Evolutionary conservation across 2,888 invertebrate species (phyloP).

Genomic region (Agrotis exclamationis): DNA sequence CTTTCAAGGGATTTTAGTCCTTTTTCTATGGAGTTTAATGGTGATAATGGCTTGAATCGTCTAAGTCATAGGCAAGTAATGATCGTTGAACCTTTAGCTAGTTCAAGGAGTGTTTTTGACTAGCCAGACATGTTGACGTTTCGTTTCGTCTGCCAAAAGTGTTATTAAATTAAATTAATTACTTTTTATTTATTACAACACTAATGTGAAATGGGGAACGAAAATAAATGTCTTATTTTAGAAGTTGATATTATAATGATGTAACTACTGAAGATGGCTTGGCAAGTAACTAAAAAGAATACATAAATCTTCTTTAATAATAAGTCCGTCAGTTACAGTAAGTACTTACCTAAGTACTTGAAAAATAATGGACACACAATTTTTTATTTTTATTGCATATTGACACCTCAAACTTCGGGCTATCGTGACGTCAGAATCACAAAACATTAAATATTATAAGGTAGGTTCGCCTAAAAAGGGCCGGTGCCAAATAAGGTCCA

Average conservation of each 20-base stretch:
- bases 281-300: constrained; percentile 11
- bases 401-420: too few relatives aligned
- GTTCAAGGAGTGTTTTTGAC: constrained; percentile 57
- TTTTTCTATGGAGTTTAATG: rapidly evolving
- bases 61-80: constrained; percentile 17
- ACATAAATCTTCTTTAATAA: too few relatives aligned
- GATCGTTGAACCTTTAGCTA: constrained; percentile 53
- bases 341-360: too few relatives aligned
- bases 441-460: too few relatives aligned
- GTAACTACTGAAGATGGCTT: constrained; percentile 11
- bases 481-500: too few relatives aligned
- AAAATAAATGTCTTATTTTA: constrained; percentile 33
- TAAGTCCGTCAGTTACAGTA: too few relatives aligned
- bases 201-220: constrained; percentile 4
- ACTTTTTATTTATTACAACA: constrained; percentile 37
- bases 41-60: constrained; percentile 11
- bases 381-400: too few relatives aligned
- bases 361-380: too few relatives aligned
- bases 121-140: constrained; percentile 63
- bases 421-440: too few relatives aligned
- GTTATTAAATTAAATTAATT: constrained; percentile 38
- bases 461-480: too few relatives aligned
- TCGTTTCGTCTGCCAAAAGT: constrained; percentile 55
- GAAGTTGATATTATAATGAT: constrained; percentile 9
- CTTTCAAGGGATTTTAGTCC: constrained; percentile 20